A percentile compares a stretch with the other conserved stretches of the same genome.
These are phyloP conservation scores for Stichopus chloronotus DNA, from an alignment of 35 echinoderm and acorn worm genomes.

Conservation along the genomic window DNA sequence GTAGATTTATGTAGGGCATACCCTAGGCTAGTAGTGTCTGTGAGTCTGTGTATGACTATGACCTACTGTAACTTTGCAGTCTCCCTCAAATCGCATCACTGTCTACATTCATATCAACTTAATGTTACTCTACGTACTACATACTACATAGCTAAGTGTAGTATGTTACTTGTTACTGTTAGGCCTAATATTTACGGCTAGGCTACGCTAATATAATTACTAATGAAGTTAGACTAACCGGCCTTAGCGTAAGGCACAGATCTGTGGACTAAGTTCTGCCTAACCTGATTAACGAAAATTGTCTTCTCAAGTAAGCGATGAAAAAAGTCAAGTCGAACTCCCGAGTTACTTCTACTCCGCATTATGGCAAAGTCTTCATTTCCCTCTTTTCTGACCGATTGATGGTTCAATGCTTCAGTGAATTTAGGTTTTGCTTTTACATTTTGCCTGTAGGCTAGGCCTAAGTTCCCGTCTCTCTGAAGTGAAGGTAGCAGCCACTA, in stretches of 20 bases:
- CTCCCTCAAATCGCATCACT: too few species aligned
- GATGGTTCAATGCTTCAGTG: too few species aligned
- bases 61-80: too few species aligned
- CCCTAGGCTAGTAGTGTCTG: too few species aligned
- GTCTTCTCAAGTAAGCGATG: constrained; percentile 73
- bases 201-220: neutral
- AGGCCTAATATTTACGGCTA: neutral
- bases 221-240: neutral
- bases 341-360: constrained; percentile 96
- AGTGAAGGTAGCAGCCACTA: too few species aligned
- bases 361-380: constrained; percentile 30
- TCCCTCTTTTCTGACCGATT: too few species aligned
- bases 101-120: too few species aligned
- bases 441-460: too few species aligned
- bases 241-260: neutral
- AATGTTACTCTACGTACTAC: neutral
- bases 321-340: constrained; percentile 88
- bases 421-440: too few species aligned
- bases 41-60: too few species aligned
- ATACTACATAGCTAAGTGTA: neutral
- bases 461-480: too few species aligned
- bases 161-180: neutral
- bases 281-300: constrained; percentile 87
- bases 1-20: too few species aligned
- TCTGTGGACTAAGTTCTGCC: neutral